Percentiles rank a stretch among this genome's conserved stretches.
Conservation (phyloP, 2,113 vertebrate genomes). For the Tangachromis dhanisi region DNA sequence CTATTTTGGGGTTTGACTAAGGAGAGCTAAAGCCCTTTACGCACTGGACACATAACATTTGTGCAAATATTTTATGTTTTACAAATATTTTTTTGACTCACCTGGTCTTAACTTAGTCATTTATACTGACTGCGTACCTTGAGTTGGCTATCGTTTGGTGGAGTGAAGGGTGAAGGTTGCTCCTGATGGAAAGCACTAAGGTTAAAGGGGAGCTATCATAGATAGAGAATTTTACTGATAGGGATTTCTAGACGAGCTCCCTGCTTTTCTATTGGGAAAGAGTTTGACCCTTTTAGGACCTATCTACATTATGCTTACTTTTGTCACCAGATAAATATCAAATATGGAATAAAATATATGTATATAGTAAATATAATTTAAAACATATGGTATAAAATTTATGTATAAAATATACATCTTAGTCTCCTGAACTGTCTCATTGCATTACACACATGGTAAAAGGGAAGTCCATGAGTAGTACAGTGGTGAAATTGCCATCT, state of each 20-base stretch:
- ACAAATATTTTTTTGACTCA: not conserved
- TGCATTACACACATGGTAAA: not conserved
- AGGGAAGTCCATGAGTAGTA: not conserved
- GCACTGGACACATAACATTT: not conserved
- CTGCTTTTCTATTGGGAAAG: not conserved
- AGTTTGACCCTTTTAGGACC: not conserved
- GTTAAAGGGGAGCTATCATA: not conserved
- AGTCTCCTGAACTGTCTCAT: not conserved
- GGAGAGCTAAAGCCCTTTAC: not conserved
- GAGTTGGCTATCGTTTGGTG: not conserved
- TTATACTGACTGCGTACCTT: not conserved
- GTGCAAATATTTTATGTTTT: not conserved
- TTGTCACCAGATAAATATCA: not conserved
- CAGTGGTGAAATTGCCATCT: not conserved
- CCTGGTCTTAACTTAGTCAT: not conserved
- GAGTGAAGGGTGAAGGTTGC: not conserved
- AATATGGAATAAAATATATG: not conserved
- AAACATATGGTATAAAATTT: not conserved
- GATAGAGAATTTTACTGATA: not conserved
- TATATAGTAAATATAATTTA: not conserved
- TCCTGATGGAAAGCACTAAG: not conserved
- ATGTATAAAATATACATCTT: not conserved
- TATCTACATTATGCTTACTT: not conserved
- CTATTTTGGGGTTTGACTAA: not conserved
- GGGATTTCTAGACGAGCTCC: not conserved